Conservation (phyloP, 2,888 invertebrate genomes). For the Ellobium chinense region DNA sequence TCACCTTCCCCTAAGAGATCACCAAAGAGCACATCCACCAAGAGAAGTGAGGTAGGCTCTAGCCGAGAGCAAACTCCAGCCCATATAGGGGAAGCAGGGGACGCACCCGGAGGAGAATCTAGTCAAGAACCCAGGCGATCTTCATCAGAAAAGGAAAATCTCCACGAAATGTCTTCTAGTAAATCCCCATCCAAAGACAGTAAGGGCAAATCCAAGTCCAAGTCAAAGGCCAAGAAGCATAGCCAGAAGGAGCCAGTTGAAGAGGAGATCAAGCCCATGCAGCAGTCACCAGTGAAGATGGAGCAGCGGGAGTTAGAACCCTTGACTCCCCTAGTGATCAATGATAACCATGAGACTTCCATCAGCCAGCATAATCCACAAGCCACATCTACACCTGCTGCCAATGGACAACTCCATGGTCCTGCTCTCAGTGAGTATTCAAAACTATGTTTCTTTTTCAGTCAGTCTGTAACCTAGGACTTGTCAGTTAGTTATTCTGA, state of each 20-base stretch:
- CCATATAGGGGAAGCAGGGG: background rate
- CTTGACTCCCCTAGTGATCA: slow-evolving; percentile 62
- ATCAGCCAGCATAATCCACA: slow-evolving; percentile 56
- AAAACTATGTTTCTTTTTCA: too few relatives aligned
- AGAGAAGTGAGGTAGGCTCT: slow-evolving; percentile 7
- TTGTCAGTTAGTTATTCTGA: background rate
- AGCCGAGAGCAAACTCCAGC: background rate
- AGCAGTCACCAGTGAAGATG: slow-evolving; percentile 48
- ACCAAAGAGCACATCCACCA: slow-evolving; percentile 60
- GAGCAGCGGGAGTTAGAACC: slow-evolving; percentile 54
- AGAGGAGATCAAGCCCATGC: slow-evolving; percentile 20
- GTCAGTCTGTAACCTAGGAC: background rate
- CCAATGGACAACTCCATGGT: slow-evolving; percentile 60
- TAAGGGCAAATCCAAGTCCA: background rate
- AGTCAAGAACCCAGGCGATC: background rate
- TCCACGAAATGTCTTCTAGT: slow-evolving; percentile 26
- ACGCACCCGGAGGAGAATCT: background rate
- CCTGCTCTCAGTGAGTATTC: slow-evolving; percentile 54
- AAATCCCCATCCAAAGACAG: slow-evolving; percentile 13
- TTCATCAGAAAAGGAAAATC: slow-evolving; percentile 30
- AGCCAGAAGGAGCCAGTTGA: slow-evolving; percentile 1
- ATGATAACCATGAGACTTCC: slow-evolving; percentile 50
- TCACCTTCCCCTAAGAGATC: slow-evolving; percentile 61
- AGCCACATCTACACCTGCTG: slow-evolving; percentile 72
- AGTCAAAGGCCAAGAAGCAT: background rate